Conservation (phyloP, 2,888 invertebrate genomes). For the Sylvicola cinctus region DNA sequence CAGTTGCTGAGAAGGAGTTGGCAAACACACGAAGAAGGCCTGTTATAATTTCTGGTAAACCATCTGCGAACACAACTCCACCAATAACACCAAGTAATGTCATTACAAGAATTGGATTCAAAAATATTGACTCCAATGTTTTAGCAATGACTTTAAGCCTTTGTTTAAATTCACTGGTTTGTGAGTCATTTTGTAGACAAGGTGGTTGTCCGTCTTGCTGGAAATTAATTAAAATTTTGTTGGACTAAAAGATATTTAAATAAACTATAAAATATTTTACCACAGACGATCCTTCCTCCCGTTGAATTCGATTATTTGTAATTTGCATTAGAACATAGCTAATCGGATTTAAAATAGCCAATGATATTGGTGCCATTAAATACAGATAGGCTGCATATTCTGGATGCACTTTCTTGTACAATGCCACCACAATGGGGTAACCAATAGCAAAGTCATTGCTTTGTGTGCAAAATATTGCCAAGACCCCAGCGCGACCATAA, state of each 20-base stretch:
- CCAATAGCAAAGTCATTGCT: slow-evolving; percentile 96
- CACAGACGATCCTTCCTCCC: slow-evolving; percentile 11
- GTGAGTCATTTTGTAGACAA: slow-evolving; percentile 1
- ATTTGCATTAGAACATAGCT: slow-evolving; percentile 81
- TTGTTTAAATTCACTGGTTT: not conserved
- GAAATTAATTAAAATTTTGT: no score
- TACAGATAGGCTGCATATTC: slow-evolving; percentile 82
- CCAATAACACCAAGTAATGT: slow-evolving; percentile 76
- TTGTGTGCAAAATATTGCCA: slow-evolving; percentile 88
- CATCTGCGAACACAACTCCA: slow-evolving; percentile 59
- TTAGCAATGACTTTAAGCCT: slow-evolving; percentile 20
- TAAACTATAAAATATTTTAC: slow-evolving; percentile 9
- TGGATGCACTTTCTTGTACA: slow-evolving; percentile 69
- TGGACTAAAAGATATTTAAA: not conserved
- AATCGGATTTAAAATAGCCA: slow-evolving; percentile 80
- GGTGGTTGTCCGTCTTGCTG: not conserved
- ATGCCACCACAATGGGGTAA: slow-evolving; percentile 76
- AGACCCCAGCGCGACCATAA: slow-evolving; percentile 69
- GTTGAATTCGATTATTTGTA: slow-evolving; percentile 22
- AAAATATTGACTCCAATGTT: slow-evolving; percentile 47
- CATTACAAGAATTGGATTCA: slow-evolving; percentile 84
- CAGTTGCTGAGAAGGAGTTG: slow-evolving; percentile 77
- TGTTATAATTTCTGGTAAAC: slow-evolving; percentile 51
- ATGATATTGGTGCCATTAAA: slow-evolving; percentile 81
- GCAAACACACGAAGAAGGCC: slow-evolving; percentile 62